Base-by-base conservation (phyloP, 2,797 vertebrate genomes). In the Premnoplex brunnescens region DNA sequence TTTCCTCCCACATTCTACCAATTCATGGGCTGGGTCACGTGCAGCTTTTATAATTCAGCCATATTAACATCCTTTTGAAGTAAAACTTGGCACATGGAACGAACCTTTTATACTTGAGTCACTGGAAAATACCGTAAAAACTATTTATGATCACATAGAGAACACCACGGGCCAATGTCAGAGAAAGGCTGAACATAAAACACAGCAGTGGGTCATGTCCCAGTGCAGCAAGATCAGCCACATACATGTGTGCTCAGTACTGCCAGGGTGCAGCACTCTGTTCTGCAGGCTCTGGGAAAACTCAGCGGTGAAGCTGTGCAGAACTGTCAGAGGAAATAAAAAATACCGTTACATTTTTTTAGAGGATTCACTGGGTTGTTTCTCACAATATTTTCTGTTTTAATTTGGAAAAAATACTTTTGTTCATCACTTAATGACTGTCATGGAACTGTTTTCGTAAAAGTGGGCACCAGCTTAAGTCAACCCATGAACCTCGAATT, bases 91-190 rank as follows among this genome's bases (percentile, higher is more conserved):
- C 78, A 81, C 26, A 39, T 10, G 32, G 44, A 91, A 59, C 2
- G 39, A 68, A 49, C 22, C 49, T 78, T 82, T 68, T 67, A 34
- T 36, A 86, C 44, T 54, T 32, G 30, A 93, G 67, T 46, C 41
- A 44, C 84, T 95, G 66, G 62, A 86, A 96, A 96, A 86, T 44
- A 77, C 46, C 24, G 9, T 73, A 89, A 89, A 88, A 89, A 24
- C 37, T 49, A 30, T 67, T 88, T 56, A 30, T 71, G 73, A 67
- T 80, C 58, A 81, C 66, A 49, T 23, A 71, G 36, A 73, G 81
- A 72, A 39, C 39, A 58, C 8, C 48, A 48, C 0, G 2, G 93
- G 84, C 91, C 81, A 30, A 16, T 2, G 24, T 48, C 88, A 93
- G 76, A 82, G 74, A 66, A 73, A 74, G 72, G 64, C 67, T 72